Conservation (phyloP, 2,888 invertebrate species). For the Parasteatoda lunata region DNA sequence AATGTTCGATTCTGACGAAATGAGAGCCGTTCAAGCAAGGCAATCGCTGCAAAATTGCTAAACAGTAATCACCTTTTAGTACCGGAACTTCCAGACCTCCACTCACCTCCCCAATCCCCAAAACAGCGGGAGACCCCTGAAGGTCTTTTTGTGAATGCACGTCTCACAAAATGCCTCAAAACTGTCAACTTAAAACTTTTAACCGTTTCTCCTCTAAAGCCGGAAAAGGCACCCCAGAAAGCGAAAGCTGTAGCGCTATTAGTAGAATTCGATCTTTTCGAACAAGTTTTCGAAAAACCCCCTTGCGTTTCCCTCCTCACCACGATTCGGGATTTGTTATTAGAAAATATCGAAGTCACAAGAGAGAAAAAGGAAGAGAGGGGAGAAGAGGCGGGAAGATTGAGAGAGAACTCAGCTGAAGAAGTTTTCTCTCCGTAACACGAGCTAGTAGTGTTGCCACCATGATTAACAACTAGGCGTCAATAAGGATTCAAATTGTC, state of each 20-base stretch:
- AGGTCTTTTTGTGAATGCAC: conserved; percentile 22
- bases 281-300: conserved; percentile 20
- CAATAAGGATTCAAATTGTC: conserved; percentile 61
- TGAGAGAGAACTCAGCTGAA: conserved; percentile 32
- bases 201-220: conserved; percentile 34
- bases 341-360: conserved; percentile 54
- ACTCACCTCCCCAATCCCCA: background rate
- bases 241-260: conserved; percentile 31
- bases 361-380: background rate
- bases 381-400: conserved; percentile 11
- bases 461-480: conserved; percentile 62
- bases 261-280: conserved; percentile 52
- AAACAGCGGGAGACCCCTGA: background rate
- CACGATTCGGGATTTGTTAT: conserved; percentile 48
- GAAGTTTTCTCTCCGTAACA: conserved; percentile 12
- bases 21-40: background rate
- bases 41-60: conserved; percentile 15
- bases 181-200: conserved; percentile 62
- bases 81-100: background rate
- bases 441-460: conserved; percentile 19
- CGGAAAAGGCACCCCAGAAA: conserved; percentile 3
- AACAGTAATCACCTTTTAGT: conserved; percentile 49
- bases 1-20: too few species aligned
- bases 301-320: conserved; percentile 23
- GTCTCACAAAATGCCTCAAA: conserved; percentile 31